Percentiles rank a stretch among this genome's conserved stretches.
Conservation (phyloP, 2,797 vertebrate genomes). For the Enteromius unitaeniatus region DNA sequence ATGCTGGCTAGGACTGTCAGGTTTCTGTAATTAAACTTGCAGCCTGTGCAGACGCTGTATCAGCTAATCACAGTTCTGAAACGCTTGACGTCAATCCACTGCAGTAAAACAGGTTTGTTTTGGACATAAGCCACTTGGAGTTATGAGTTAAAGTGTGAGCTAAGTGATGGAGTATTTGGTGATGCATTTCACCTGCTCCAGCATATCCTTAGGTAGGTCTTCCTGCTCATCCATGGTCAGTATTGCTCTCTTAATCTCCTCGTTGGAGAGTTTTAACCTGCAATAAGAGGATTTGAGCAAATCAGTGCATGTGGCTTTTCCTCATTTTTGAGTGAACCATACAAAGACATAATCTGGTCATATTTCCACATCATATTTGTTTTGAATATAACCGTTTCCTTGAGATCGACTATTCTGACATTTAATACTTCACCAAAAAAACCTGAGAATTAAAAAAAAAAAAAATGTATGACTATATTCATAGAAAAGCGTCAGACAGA, state of each 20-base stretch:
- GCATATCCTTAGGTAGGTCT: slow-evolving; percentile 93
- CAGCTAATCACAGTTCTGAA: slow-evolving; percentile 26
- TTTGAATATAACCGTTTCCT: not conserved
- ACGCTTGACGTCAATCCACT: slow-evolving; percentile 21
- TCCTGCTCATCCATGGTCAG: slow-evolving; percentile 95
- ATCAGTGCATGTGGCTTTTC: not conserved
- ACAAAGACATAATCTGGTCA: not conserved
- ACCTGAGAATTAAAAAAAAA: too few species aligned
- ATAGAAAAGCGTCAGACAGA: too few species aligned
- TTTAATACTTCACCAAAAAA: not conserved
- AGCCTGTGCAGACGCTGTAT: slow-evolving; percentile 11
- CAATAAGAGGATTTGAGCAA: not conserved
- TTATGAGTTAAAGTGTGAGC: not conserved
- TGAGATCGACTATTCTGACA: not conserved
- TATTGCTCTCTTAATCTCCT: slow-evolving; percentile 92
- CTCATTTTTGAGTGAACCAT: not conserved
- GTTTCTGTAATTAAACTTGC: not conserved
- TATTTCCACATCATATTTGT: not conserved
- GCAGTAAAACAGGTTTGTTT: slow-evolving; percentile 37
- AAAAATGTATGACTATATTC: too few species aligned
- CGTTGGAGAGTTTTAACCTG: slow-evolving; percentile 91
- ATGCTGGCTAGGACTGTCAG: not conserved
- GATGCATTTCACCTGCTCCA: slow-evolving; percentile 80
- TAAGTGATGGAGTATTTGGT: not conserved
- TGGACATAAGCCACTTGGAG: slow-evolving; percentile 12